phyloP scores from a whole-genome alignment of 2,113 vertebrate species.

The Galeopterus variegatus region DNA sequence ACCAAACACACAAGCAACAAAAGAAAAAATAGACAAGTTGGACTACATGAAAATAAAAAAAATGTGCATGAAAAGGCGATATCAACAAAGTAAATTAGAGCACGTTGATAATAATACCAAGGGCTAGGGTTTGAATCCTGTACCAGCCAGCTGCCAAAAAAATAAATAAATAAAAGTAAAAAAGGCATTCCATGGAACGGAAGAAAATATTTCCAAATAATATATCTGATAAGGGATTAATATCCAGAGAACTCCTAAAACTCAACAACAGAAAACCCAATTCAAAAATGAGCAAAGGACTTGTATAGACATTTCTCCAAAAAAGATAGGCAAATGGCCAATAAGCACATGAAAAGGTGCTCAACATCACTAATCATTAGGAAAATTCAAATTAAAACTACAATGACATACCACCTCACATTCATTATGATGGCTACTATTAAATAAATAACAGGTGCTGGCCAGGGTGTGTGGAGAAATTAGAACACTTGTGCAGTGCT shows the following conservation, averaged over 20 bases:
- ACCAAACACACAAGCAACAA: background rate
- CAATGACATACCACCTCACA: too few relatives aligned
- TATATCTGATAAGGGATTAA: background rate
- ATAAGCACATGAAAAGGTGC: background rate
- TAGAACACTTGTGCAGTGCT: background rate
- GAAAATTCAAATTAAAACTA: background rate
- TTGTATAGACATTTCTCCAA: background rate
- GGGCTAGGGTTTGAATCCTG: too few relatives aligned
- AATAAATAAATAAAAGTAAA: too few relatives aligned
- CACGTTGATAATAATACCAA: too few relatives aligned
- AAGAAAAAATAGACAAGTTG: background rate
- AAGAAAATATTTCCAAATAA: background rate
- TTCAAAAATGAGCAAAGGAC: background rate
- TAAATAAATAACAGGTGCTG: background rate
- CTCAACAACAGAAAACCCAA: background rate
- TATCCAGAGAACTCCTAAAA: background rate
- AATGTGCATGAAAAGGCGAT: background rate
- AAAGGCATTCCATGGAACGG: background rate
- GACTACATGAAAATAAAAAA: background rate
- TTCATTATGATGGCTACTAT: background rate
- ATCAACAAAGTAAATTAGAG: background rate
- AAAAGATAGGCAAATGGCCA: background rate
- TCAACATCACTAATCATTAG: background rate
- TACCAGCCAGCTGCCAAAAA: too few relatives aligned
- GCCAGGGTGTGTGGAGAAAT: background rate